Base-by-base conservation (phyloP, 2,113 vertebrate species). In the Fregetta grallaria region DNA sequence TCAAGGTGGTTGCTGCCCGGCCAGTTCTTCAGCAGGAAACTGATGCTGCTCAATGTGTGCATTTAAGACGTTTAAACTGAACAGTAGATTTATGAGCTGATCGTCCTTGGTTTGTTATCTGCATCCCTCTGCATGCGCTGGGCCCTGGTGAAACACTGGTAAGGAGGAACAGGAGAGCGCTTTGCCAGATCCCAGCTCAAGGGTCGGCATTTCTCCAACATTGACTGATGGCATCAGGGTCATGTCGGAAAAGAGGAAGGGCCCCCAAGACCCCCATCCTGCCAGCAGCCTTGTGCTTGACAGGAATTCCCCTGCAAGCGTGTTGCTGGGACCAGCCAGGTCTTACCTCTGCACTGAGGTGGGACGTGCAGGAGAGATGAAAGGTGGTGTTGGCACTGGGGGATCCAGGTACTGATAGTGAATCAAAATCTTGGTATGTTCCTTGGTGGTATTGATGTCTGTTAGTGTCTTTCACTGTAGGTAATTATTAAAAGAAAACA, bases 21-120 rank as follows among this genome's bases (percentile, higher is more conserved):
- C 86, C 91, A 86, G 30, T 92, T 96, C 88, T 95, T 63, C 91
- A 90, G n/a, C 52, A 73, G 81, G 91, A 91, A 90, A 83, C 85
- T 40, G 38, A 63, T 82, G 83, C 63, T 93, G 71, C 74, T 91
- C 56, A 73, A 1, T 11, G 27, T 59, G 63, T 71, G 47, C 68
- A 63, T 78, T 59, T 70, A n/a, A 86, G 82, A 36, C 88, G 17
- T 82, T 92, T 62, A 67, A 61, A 65, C 3, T 18, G 75, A 72
- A 20, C 3, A 2, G 40, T 40, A 70, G 85, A 61, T 72, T 18
- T 4, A 16, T 21, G 45, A 73, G 86, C 52, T 71, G 88, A 63
- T 75, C 67, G 53, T 56, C 56, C 27, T 36, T 20, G 75, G 17
- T 53, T 71, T 65, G 61, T 88, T 91, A 49, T 18, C 83, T 42